These are phyloP conservation scores for Holotrichia oblita DNA, from an alignment of 1,140 invertebrate species.

Conservation along the genomic window DNA sequence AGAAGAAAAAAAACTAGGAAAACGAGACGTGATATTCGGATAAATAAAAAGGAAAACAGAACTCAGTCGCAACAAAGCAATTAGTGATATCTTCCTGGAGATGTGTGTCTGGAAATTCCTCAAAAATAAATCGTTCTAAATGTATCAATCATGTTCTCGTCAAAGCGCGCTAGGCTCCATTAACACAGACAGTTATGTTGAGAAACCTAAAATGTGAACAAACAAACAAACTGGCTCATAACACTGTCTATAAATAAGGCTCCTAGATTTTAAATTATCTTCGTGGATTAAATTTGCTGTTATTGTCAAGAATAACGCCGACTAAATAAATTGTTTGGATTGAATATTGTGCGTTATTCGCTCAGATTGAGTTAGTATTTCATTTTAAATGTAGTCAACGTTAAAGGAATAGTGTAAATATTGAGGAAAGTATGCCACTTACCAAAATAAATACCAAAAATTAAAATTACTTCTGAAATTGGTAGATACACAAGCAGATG, in stretches of 20 bases:
- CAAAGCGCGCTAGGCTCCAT: background rate
- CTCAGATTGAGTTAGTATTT: background rate
- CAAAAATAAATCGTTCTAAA: conserved; percentile 7
- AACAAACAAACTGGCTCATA: background rate
- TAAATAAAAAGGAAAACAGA: background rate
- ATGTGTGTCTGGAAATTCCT: conserved; percentile 8
- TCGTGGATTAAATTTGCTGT: background rate
- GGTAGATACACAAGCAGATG: background rate
- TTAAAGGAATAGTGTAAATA: background rate
- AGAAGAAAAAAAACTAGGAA: background rate
- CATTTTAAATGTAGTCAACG: background rate
- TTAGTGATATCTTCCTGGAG: background rate
- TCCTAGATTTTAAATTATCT: background rate
- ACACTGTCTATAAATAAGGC: conserved; percentile 12
- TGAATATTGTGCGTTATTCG: background rate
- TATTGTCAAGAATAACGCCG: background rate
- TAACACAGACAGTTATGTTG: conserved; percentile 16
- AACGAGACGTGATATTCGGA: background rate
- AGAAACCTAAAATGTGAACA: background rate
- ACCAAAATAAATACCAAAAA: background rate
- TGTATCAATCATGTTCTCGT: conserved; percentile 16
- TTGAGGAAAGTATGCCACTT: background rate
- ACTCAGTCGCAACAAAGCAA: background rate
- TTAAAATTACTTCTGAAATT: background rate
- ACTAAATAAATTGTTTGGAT: conserved; percentile 17